Evolutionary conservation across 2,113 vertebrate genomes (phyloP).

Genomic region (Cheirogaleus medius): DNA sequence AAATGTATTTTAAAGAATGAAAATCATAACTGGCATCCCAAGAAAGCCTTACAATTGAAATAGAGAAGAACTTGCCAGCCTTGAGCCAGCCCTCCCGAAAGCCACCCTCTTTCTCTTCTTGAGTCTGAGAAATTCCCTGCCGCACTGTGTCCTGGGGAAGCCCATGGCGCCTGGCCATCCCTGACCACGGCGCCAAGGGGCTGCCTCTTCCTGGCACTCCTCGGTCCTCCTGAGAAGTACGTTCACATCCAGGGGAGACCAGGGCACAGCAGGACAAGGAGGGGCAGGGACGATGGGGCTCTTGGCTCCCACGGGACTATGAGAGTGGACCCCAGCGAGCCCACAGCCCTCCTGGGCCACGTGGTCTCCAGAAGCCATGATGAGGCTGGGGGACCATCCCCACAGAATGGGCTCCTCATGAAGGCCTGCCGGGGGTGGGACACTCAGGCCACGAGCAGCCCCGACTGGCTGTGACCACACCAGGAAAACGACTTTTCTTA

Average conservation of each 20-base stretch:
- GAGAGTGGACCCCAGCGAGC: no score
- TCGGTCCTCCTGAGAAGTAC: background rate
- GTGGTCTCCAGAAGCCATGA: background rate
- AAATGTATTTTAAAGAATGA: background rate
- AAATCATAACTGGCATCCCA: background rate
- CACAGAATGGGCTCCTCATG: no score
- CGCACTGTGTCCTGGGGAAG: fast-evolving
- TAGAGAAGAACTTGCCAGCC: background rate
- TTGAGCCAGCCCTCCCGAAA: background rate
- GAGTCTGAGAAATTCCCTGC: background rate
- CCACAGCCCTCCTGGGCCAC: background rate
- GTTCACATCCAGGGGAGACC: no score
- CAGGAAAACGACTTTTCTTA: background rate
- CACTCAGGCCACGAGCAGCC: background rate
- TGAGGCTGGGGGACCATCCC: no score
- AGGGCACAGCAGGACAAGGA: background rate
- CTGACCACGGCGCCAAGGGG: background rate
- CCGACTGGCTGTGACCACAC: no score
- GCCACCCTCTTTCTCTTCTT: background rate
- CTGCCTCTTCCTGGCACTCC: background rate
- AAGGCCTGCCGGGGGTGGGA: background rate
- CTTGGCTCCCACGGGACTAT: background rate
- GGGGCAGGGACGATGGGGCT: no score
- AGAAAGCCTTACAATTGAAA: background rate
- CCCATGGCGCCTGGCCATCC: no score